Base-by-base conservation (phyloP, 2,113 vertebrate species). In the Mola mola region DNA sequence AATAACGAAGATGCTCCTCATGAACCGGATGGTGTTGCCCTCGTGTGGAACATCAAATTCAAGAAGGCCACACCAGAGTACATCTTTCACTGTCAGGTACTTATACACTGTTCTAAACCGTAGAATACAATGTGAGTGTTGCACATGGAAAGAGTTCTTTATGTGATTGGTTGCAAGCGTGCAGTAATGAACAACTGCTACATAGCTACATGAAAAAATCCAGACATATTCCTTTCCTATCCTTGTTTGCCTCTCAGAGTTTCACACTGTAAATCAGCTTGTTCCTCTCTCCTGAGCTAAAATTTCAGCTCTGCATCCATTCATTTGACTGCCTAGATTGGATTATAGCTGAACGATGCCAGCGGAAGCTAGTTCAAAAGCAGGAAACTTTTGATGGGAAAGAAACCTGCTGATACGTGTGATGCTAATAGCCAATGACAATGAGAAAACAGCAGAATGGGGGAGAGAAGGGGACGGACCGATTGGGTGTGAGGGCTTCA, bases 31-130 rank as follows among this genome's bases (percentile, higher is more conserved):
- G 97, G 97, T 0, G 95, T 98, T 17, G 94, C 95, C 42, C 90
- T 98, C 64, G 95, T 98, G 40, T 98, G 97, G 97, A 98, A 99
- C 89, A 98, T 97, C 91, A 99, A 99, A 83, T 99, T 98, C 74
- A 99, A 98, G 91, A 98, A 98, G 91, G 91, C 92, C 69, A 98
- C 97, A 3, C 96, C 97, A 3, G 97, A 99, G 66, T 98, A 98
- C 78, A 92, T 98, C 87, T 98, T 98, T 85, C 96, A 98, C 79
- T 98, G 97, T 83, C 95, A 98, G 96, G 97, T 98, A 92, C 25
- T 26, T 7, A 15, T 36, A 4, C n/a, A n/a, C n/a, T n/a, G n/a
- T n/a, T n/a, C n/a, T n/a, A n/a, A n/a, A n/a, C n/a, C 8, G 26
- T 28, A 8, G 26, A 28, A 28, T 28, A 8, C n/a, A 28, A 28